Evolutionary conservation across 2,888 invertebrate genomes (phyloP).

Genomic region (Toxonevra muliebris): DNA sequence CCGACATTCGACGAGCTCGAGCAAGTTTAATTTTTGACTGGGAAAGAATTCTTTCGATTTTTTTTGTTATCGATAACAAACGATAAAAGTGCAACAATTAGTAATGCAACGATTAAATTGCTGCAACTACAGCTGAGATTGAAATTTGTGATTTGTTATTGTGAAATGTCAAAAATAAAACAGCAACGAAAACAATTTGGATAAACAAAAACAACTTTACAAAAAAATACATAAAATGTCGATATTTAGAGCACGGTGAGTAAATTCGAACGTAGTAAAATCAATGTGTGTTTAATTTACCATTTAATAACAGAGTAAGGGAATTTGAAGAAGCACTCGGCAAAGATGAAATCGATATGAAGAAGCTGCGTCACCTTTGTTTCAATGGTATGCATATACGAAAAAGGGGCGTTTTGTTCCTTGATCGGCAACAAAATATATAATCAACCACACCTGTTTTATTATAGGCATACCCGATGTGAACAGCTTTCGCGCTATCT

Average conservation of each 20-base stretch:
- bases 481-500: slow-evolving; percentile 80
- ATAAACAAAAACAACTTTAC: too few relatives aligned
- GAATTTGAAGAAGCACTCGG: slow-evolving; percentile 80
- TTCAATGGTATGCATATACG: slow-evolving; percentile 74
- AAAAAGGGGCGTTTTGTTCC: slow-evolving; percentile 30
- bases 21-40: too few relatives aligned
- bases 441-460: background rate
- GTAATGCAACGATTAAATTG: too few relatives aligned
- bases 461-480: slow-evolving; percentile 89
- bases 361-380: slow-evolving; percentile 74
- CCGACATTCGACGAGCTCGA: too few relatives aligned
- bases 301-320: slow-evolving; percentile 71
- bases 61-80: too few relatives aligned
- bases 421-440: background rate
- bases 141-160: too few relatives aligned
- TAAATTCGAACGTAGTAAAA: slow-evolving; percentile 6
- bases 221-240: slow-evolving; percentile 49
- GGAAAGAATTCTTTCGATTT: too few relatives aligned
- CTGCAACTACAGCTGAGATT: too few relatives aligned
- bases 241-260: slow-evolving; percentile 63
- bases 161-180: slow-evolving; percentile 11
- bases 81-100: too few relatives aligned
- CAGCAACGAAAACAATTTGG: background rate
- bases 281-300: background rate
- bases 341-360: slow-evolving; percentile 76